A percentile compares a stretch with the other conserved stretches of the same genome.
These are phyloP conservation scores for Chrysopilus asiliformis DNA, from an alignment of 2,888 invertebrate species.

Conservation along the genomic window DNA sequence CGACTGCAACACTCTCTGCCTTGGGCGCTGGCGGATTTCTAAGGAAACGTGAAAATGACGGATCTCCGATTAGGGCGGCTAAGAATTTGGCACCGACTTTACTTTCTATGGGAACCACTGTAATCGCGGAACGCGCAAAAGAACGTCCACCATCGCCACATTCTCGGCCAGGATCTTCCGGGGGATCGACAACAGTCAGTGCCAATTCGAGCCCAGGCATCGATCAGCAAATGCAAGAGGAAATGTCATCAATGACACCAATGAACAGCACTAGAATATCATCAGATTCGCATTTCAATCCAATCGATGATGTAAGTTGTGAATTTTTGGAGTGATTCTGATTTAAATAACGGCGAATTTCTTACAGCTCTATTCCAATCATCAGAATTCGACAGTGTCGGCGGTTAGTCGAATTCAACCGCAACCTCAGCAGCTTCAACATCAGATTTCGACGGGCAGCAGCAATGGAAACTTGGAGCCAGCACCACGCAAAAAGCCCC, in stretches of 20 bases:
- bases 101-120: slow-evolving; percentile 24
- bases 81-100: slow-evolving; percentile 42
- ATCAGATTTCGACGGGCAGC: slow-evolving; percentile 15
- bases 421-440: slow-evolving; percentile 6
- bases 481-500: no score
- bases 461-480: no score
- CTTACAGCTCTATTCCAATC: slow-evolving; percentile 28
- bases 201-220: slow-evolving; percentile 71
- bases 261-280: slow-evolving; percentile 24
- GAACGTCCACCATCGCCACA: slow-evolving; percentile 24
- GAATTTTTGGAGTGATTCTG: no score
- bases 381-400: slow-evolving; percentile 17
- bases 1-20: slow-evolving; percentile 7
- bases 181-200: slow-evolving; percentile 75
- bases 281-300: slow-evolving; percentile 31
- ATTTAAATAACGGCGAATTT: no score
- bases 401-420: slow-evolving; percentile 2
- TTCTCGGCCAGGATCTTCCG: slow-evolving; percentile 34
- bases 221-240: slow-evolving; percentile 40
- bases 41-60: slow-evolving; percentile 72
- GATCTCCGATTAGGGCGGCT: slow-evolving; percentile 48
- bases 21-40: slow-evolving; percentile 49
- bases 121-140: slow-evolving; percentile 8
- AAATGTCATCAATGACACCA: slow-evolving; percentile 18
- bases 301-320: slow-evolving; percentile 34